These are phyloP conservation scores for Phthorimaea operculella DNA, from an alignment of 1,140 invertebrate genomes.

Conservation along the genomic window DNA sequence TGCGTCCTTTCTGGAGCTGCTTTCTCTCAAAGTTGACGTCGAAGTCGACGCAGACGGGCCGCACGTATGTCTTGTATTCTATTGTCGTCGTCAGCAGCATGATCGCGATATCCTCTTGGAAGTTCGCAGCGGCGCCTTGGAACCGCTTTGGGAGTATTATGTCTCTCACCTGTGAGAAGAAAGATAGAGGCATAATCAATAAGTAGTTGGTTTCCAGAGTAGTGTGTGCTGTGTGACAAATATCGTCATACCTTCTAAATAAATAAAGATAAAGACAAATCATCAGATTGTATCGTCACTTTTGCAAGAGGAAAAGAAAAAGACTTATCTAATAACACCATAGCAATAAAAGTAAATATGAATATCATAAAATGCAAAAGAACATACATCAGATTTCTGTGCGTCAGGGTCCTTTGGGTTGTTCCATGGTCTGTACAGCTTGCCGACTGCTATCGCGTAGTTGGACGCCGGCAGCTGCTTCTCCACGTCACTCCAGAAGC, in stretches of 20 bases:
- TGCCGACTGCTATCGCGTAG: constrained; percentile 52
- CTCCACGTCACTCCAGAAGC: constrained; percentile 52
- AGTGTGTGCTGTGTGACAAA: too few relatives aligned
- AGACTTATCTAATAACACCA: too few relatives aligned
- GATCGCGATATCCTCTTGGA: constrained; percentile 47
- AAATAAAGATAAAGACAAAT: too few relatives aligned
- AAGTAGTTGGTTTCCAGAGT: too few relatives aligned
- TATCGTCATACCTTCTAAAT: too few relatives aligned
- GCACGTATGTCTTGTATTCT: constrained; percentile 35
- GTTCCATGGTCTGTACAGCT: constrained; percentile 50
- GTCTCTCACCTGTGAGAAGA: constrained; percentile 27
- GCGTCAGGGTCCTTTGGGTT: constrained; percentile 29
- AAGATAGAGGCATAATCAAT: too few relatives aligned
- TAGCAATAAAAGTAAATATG: too few relatives aligned
- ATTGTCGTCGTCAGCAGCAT: constrained; percentile 40
- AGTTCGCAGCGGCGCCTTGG: constrained; percentile 44
- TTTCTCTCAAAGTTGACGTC: constrained; percentile 38
- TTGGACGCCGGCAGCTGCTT: constrained; percentile 19
- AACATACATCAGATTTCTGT: constrained; percentile 26
- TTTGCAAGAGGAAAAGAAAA: too few relatives aligned
- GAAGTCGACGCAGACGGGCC: constrained; percentile 61
- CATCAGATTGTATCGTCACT: too few relatives aligned
- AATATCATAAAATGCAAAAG: too few relatives aligned
- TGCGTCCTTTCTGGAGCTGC: constrained; percentile 34
- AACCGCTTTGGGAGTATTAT: constrained; percentile 36